Conservation (phyloP, 2,113 vertebrate species). For the Oreochromis niloticus region DNA sequence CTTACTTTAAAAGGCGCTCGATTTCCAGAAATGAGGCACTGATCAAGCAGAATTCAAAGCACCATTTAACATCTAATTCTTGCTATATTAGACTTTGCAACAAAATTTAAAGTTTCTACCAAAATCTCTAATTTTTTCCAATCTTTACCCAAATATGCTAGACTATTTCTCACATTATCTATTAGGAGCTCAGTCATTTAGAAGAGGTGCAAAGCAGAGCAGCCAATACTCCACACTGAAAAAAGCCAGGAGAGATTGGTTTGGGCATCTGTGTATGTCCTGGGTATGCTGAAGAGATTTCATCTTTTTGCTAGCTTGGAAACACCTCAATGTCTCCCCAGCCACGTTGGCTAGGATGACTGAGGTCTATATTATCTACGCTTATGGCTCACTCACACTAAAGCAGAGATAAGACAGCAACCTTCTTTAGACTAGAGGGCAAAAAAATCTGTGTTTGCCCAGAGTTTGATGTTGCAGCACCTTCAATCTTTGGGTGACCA, state of each 20-base stretch:
- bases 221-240: not conserved
- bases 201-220: not conserved
- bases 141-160: not conserved
- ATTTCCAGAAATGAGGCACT: not conserved
- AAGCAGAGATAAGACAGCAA: not conserved
- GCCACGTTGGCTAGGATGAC: not conserved
- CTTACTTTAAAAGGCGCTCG: not conserved
- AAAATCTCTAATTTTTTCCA: not conserved
- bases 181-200: not conserved
- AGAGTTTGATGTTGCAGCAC: not conserved
- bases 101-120: not conserved
- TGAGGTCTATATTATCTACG: not conserved
- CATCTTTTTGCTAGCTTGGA: not conserved
- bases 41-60: not conserved
- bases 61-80: not conserved
- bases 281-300: not conserved
- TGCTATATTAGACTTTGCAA: not conserved
- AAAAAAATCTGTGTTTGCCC: not conserved
- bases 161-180: not conserved
- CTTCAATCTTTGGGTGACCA: not conserved
- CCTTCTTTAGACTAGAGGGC: not conserved
- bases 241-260: not conserved
- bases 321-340: not conserved
- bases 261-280: not conserved
- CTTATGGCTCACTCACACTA: not conserved